phyloP scores from a whole-genome alignment of 23 tunicate species.

The Trididemnum miniatum region DNA sequence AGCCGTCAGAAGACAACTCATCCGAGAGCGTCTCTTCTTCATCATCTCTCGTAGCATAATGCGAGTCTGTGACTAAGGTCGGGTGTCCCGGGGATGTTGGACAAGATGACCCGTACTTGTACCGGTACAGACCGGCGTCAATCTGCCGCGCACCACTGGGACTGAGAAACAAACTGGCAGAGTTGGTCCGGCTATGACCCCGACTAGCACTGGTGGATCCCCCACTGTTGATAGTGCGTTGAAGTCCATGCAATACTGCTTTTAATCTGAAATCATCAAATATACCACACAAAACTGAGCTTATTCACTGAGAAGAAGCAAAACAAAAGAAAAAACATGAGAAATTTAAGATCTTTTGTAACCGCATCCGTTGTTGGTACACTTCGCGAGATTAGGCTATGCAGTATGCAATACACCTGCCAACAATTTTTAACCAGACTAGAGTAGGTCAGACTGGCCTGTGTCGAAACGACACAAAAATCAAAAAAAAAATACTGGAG shows the following conservation, averaged over 20 bases:
- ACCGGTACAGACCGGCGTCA: neutral
- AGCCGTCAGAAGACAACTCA: conserved; percentile 57
- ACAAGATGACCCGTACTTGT: neutral
- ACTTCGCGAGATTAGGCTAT: too few species aligned
- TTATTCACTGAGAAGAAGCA: too few species aligned
- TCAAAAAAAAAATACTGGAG: too few species aligned
- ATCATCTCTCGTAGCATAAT: conserved; percentile 28
- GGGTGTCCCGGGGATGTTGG: neutral
- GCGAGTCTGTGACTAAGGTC: neutral
- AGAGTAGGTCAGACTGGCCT: too few species aligned
- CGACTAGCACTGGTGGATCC: conserved; percentile 14
- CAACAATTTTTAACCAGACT: too few species aligned
- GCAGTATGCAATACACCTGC: too few species aligned
- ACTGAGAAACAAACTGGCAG: neutral
- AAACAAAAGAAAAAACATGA: too few species aligned
- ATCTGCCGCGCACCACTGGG: neutral
- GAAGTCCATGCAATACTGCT: conserved; percentile 36
- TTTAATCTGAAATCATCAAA: conserved; percentile 13
- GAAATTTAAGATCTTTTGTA: too few species aligned
- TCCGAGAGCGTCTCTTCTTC: conserved; percentile 47
- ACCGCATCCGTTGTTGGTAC: too few species aligned
- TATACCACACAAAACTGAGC: too few species aligned
- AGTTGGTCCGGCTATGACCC: conserved; percentile 24
- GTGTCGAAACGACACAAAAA: too few species aligned
- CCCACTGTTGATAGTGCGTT: conserved; percentile 32